These are phyloP conservation scores for Macrochelys suwanniensis DNA, from an alignment of 2,797 vertebrate species.

Conservation along the genomic window DNA sequence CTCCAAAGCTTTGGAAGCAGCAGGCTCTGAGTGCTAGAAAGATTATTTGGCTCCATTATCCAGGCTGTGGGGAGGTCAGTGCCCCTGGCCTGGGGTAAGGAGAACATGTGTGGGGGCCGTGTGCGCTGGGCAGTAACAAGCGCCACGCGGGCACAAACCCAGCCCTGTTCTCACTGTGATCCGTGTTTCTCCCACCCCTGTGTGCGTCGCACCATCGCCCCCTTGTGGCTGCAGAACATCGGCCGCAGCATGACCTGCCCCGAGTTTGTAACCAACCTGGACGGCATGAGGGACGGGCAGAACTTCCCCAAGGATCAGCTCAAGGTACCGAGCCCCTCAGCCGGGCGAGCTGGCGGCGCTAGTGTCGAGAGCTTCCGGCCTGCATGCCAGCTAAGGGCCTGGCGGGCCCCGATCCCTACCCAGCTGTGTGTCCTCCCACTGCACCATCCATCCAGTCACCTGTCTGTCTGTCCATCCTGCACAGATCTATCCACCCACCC, in stretches of 20 bases:
- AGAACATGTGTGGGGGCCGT: neutral
- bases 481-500: too few relatives aligned
- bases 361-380: too few relatives aligned
- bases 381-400: too few relatives aligned
- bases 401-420: too few relatives aligned
- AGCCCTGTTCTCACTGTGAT: too few relatives aligned
- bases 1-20: too few relatives aligned
- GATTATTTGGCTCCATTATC: neutral
- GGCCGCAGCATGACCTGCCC: slow-evolving; percentile 91
- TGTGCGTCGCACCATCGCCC: neutral
- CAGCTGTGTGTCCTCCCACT: neutral
- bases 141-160: fast-evolving
- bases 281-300: slow-evolving; percentile 86
- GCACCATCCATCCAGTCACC: neutral
- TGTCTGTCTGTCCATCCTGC: too few relatives aligned
- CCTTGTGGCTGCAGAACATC: slow-evolving; percentile 83
- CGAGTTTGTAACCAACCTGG: slow-evolving; percentile 90
- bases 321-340: slow-evolving; percentile 81
- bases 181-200: neutral
- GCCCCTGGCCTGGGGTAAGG: neutral
- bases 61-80: neutral
- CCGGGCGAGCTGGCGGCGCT: too few relatives aligned
- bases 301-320: slow-evolving; percentile 90
- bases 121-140: too few relatives aligned
- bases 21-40: too few relatives aligned